These are phyloP conservation scores for Salminus brasiliensis DNA, from an alignment of 2,113 vertebrate genomes.

Conservation along the genomic window DNA sequence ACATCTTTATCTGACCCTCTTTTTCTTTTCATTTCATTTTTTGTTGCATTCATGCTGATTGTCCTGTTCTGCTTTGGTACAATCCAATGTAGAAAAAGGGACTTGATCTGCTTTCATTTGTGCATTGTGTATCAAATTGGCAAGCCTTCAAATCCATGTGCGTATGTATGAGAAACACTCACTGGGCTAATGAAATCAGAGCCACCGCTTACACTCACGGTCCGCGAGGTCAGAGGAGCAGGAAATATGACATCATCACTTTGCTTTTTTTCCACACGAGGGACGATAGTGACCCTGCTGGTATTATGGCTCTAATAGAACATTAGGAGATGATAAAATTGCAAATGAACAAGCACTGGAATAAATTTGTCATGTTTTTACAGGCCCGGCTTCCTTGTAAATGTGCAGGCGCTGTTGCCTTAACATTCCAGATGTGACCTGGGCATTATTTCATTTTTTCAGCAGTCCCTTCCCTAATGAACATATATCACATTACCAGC, in stretches of 20 bases:
- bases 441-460: conserved; percentile 51
- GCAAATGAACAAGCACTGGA: conserved; percentile 67
- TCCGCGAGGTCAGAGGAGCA: conserved; percentile 61
- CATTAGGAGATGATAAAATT: conserved; percentile 76
- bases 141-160: neutral
- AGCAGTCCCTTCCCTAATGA: conserved; percentile 54
- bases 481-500: conserved; percentile 57
- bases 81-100: neutral
- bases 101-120: neutral
- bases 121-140: neutral
- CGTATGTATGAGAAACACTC: conserved; percentile 7
- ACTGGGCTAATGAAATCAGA: conserved; percentile 60
- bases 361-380: conserved; percentile 65
- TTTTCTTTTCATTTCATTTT: no score
- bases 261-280: conserved; percentile 62
- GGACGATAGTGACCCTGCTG: conserved; percentile 64
- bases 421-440: conserved; percentile 58
- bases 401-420: conserved; percentile 40
- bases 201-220: conserved; percentile 59
- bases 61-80: neutral
- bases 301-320: conserved; percentile 73
- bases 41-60: no score
- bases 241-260: conserved; percentile 77
- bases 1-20: neutral
- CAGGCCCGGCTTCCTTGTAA: conserved; percentile 58